Percentiles rank a stretch among this genome's conserved stretches.
Conservation (phyloP, 2,797 vertebrate species). For the Acanthurus leucopareius region DNA sequence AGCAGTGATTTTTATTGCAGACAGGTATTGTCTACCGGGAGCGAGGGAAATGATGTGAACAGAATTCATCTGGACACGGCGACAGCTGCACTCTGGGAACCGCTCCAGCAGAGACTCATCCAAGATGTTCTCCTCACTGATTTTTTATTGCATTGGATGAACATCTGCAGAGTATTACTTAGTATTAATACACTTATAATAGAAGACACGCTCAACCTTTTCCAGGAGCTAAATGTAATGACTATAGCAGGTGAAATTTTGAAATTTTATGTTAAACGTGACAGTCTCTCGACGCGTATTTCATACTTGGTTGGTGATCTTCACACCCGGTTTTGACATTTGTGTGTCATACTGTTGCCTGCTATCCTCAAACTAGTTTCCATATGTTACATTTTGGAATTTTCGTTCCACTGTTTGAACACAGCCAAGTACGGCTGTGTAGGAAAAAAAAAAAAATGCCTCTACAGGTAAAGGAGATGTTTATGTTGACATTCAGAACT, state of each 20-base stretch:
- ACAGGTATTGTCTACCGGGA: conserved; percentile 81
- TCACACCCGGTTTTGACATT: conserved; percentile 73
- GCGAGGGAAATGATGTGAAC: conserved; percentile 74
- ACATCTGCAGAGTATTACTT: conserved; percentile 83
- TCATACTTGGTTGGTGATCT: conserved; percentile 72
- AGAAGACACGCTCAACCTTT: conserved; percentile 71
- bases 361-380: conserved; percentile 53
- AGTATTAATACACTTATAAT: conserved; percentile 83
- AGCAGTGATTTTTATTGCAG: conserved; percentile 62
- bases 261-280: conserved; percentile 62
- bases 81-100: conserved; percentile 84
- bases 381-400: conserved; percentile 43
- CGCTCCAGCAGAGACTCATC: conserved; percentile 77
- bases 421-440: background rate
- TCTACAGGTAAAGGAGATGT: conserved; percentile 48
- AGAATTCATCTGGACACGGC: conserved; percentile 79
- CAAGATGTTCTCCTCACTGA: conserved; percentile 77
- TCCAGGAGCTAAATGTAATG: conserved; percentile 72
- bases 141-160: conserved; percentile 68
- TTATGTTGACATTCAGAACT: conserved; percentile 47
- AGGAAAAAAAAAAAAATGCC: background rate
- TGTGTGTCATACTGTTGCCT: conserved; percentile 57
- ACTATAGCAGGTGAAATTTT: conserved; percentile 67
- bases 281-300: conserved; percentile 64
- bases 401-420: conserved; percentile 39